Base-by-base conservation (phyloP, 2,113 vertebrate species). In the Thunnus thynnus region DNA sequence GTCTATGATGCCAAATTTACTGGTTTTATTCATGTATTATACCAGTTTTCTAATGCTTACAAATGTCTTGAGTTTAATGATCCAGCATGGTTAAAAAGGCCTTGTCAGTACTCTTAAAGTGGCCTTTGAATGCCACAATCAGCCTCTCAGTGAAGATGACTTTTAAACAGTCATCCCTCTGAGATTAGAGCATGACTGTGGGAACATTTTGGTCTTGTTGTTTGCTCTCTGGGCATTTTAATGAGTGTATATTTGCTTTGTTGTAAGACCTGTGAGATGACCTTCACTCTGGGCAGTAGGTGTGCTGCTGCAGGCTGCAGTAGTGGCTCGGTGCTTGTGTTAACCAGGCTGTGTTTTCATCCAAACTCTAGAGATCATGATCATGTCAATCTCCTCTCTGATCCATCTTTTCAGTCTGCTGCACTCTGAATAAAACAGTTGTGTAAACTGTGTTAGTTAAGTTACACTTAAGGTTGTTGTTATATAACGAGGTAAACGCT, bases 221-320 rank as follows among this genome's bases (percentile, higher is more conserved):
- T 67, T 25, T 77, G 56, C 18, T 52, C 44, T 72, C 67, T 25
- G 47, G 41, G 44, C 9, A 27, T 68, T 78, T 75, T 50, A 70
- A 76, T 72, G 32, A 72, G 44, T 48, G 20, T 47, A 36, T 48
- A 22, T 76, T 67, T 67, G 71, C 47, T 73, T n/a, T 82, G 54
- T 72, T 54, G 25, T 27, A 6, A 76, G 63, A 69, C 22, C 57
- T 69, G 22, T 70, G 52, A 75, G 41, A 51, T 52, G 65, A 81
- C 70, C 71, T 78, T 61, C 70, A n/a, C 0, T 47, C 63, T 51
- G 22, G 14, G 47, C 58, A 27, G 36, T 22, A 51, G 8, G 22
- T 62, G 32, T 41, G 48, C 6, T 0, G 76, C 58, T 62, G 52
- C 62, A 62, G 65, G 36, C 58, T 58, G 76, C 20, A 36, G 3